phyloP scores from a whole-genome alignment of 2,797 vertebrate genomes.

The Merluccius polli region DNA sequence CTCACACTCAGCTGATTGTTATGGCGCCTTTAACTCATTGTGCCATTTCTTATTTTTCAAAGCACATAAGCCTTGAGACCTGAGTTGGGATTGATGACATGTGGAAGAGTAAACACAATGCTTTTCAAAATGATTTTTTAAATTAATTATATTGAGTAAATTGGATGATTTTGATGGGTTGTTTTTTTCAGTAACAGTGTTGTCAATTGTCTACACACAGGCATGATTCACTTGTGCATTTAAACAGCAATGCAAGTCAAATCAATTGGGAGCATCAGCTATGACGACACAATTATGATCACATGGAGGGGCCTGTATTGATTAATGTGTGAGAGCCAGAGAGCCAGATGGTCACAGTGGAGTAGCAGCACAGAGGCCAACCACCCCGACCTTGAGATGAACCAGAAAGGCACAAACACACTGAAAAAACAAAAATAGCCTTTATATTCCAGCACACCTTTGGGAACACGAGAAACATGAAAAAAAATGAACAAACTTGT shows the following conservation, averaged over 20 bases:
- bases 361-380: neutral
- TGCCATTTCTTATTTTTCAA: neutral
- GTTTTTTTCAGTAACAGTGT: neutral
- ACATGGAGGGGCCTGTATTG: constrained; percentile 40
- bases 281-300: constrained; percentile 43
- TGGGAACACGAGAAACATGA: neutral
- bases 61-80: neutral
- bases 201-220: neutral
- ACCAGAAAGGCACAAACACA: neutral
- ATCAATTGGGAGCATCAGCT: neutral
- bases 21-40: neutral
- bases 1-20: neutral
- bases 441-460: neutral
- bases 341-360: neutral
- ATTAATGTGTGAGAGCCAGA: constrained; percentile 45
- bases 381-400: neutral
- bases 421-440: neutral
- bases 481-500: neutral
- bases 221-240: neutral
- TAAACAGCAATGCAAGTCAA: neutral
- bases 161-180: neutral
- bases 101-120: no score
- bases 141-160: neutral
- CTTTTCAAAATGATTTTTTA: neutral
- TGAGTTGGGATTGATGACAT: no score